These are phyloP conservation scores for Eleginops maclovinus DNA, from an alignment of 2,113 vertebrate genomes.

Conservation along the genomic window DNA sequence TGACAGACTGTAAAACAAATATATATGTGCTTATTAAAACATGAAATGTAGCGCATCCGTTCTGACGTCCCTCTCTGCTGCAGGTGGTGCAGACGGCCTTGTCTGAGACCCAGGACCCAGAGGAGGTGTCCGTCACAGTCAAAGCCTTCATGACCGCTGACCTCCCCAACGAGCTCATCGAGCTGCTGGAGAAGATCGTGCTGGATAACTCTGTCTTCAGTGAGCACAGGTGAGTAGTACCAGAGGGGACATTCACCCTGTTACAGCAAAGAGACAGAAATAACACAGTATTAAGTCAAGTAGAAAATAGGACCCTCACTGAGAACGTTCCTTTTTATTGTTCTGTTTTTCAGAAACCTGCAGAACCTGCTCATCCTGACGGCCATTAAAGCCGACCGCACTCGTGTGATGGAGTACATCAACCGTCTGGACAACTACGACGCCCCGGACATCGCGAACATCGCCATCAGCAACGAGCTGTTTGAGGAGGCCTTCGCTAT, in stretches of 20 bases:
- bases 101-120: conserved; percentile 98
- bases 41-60: too few species aligned
- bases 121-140: conserved; percentile 98
- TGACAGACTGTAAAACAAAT: too few species aligned
- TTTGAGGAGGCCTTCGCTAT: conserved; percentile 99
- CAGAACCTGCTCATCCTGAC: conserved; percentile 98
- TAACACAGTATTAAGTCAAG: neutral
- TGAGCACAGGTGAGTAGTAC: conserved; percentile 93
- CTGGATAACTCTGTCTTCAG: conserved; percentile 99
- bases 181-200: conserved; percentile 98
- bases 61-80: neutral
- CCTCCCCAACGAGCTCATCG: conserved; percentile 98
- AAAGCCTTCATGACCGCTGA: conserved; percentile 99
- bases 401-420: conserved; percentile 99
- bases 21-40: too few species aligned
- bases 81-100: conserved; percentile 98
- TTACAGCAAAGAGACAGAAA: too few species aligned
- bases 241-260: too few species aligned
- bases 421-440: conserved; percentile 98
- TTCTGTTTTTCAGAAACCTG: conserved; percentile 87
- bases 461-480: conserved; percentile 98
- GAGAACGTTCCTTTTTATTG: conserved; percentile 3
- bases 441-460: conserved; percentile 98
- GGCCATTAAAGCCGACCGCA: conserved; percentile 98
- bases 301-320: neutral